Evolutionary conservation across 2,797 vertebrate species (phyloP).

Genomic region (Peromyscus nudipes): DNA sequence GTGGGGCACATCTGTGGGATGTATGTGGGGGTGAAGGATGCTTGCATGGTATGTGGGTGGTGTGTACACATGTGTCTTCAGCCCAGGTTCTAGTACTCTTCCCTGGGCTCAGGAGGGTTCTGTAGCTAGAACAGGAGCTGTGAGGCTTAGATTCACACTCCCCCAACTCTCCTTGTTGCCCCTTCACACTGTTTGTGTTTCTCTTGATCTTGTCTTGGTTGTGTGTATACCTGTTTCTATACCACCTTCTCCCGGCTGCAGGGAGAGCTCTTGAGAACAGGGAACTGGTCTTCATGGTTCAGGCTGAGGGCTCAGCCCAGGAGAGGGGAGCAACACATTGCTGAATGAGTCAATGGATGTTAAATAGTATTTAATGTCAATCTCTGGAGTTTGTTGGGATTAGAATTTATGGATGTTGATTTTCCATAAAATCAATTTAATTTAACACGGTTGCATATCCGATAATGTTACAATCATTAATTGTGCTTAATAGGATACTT

Average conservation of each 20-base stretch:
- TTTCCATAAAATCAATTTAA: conserved; percentile 45
- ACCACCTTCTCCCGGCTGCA: not conserved
- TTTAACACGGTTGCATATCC: conserved; percentile 40
- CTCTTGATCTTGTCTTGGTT: not conserved
- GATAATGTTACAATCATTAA: conserved; percentile 9
- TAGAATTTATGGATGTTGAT: conserved; percentile 54
- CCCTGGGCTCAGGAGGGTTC: not conserved
- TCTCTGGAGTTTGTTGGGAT: conserved; percentile 18
- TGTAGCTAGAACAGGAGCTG: not conserved
- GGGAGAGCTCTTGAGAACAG: not conserved
- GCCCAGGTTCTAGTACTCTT: not conserved
- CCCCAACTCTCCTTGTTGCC: not conserved
- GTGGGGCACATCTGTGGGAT: not conserved
- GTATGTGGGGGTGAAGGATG: not conserved
- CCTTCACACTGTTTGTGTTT: not conserved
- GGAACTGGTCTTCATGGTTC: not conserved
- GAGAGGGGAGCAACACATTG: not conserved
- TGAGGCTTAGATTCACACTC: not conserved
- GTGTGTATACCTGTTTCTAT: not conserved
- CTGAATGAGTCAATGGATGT: conserved; percentile 6
- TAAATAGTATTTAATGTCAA: conserved; percentile 30
- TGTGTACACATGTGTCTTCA: not conserved
- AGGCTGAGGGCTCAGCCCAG: not conserved
- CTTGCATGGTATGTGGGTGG: not conserved
- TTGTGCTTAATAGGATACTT: conserved; percentile 59